Conservation (phyloP, 2,888 invertebrate genomes). For the Nephrotoma flavescens region DNA sequence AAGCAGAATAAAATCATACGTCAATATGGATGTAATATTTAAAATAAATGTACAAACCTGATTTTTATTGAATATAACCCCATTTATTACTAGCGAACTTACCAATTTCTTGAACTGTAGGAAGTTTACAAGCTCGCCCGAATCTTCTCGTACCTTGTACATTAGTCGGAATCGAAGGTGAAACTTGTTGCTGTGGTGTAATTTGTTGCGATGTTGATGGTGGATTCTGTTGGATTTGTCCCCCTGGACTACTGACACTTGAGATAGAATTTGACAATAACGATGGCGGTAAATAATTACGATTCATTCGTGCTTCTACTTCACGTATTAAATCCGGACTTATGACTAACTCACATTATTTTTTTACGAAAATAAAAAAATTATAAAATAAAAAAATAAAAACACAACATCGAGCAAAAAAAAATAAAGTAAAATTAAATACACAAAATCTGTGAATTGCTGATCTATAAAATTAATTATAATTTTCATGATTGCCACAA, state of each 20-base stretch:
- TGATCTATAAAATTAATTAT: background rate
- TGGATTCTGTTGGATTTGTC: conserved; percentile 24
- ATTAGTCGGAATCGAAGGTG: conserved; percentile 15
- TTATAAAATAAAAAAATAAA: conserved; percentile 13
- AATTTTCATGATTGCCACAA: background rate
- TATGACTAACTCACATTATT: conserved; percentile 45
- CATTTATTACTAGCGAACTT: conserved; percentile 26
- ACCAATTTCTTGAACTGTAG: conserved; percentile 69
- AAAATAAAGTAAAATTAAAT: conserved; percentile 16
- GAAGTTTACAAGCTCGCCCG: conserved; percentile 29
- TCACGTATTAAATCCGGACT: conserved; percentile 80
- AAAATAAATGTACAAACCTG: conserved; percentile 1
- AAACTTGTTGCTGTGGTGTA: conserved; percentile 17
- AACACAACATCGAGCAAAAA: conserved; percentile 14
- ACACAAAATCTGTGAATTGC: conserved; percentile 11
- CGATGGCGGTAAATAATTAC: conserved; percentile 61
- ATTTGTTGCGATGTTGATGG: conserved; percentile 18
- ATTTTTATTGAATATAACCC: background rate
- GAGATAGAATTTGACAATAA: conserved; percentile 35
- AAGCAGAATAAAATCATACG: background rate
- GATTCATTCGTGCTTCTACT: conserved; percentile 76
- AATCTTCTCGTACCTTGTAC: conserved; percentile 10
- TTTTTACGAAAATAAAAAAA: conserved; percentile 3
- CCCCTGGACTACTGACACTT: conserved; percentile 7
- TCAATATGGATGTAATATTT: background rate